These are phyloP conservation scores for Cydia splendana DNA, from an alignment of 1,140 invertebrate species.

Conservation along the genomic window DNA sequence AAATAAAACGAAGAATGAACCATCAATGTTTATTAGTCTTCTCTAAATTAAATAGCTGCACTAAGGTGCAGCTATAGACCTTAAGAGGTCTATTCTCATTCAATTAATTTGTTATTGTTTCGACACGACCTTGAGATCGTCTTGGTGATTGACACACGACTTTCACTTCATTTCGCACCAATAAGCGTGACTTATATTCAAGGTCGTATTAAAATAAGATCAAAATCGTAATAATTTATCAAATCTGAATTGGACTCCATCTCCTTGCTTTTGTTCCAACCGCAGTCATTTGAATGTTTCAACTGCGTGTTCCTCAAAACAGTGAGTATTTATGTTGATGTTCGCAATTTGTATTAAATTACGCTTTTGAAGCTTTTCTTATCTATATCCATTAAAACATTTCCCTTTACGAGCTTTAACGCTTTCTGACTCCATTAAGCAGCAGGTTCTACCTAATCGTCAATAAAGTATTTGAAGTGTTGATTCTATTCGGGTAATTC, in stretches of 20 bases:
- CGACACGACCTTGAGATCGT: too few relatives aligned
- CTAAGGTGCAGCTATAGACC: too few relatives aligned
- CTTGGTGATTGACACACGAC: too few relatives aligned
- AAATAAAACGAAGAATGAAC: too few relatives aligned
- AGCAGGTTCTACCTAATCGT: conserved; percentile 23
- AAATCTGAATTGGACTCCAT: not conserved
- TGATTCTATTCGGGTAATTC: conserved; percentile 14
- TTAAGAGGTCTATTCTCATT: too few relatives aligned
- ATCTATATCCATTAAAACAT: conserved; percentile 37
- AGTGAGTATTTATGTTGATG: conserved; percentile 38
- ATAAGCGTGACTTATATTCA: too few relatives aligned
- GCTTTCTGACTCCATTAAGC: conserved; percentile 28
- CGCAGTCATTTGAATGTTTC: not conserved
- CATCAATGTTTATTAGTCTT: too few relatives aligned
- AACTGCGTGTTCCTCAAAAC: not conserved
- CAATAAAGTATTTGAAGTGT: conserved; percentile 29
- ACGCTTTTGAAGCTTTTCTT: conserved; percentile 40
- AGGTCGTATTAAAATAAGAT: too few relatives aligned
- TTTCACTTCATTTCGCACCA: too few relatives aligned
- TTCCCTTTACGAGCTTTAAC: conserved; percentile 27
- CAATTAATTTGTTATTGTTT: too few relatives aligned
- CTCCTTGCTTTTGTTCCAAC: not conserved
- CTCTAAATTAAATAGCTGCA: too few relatives aligned
- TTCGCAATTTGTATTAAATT: conserved; percentile 41
- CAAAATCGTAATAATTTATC: too few relatives aligned